phyloP scores from a whole-genome alignment of 2,797 vertebrate genomes.

The Coregonus suidteri region DNA sequence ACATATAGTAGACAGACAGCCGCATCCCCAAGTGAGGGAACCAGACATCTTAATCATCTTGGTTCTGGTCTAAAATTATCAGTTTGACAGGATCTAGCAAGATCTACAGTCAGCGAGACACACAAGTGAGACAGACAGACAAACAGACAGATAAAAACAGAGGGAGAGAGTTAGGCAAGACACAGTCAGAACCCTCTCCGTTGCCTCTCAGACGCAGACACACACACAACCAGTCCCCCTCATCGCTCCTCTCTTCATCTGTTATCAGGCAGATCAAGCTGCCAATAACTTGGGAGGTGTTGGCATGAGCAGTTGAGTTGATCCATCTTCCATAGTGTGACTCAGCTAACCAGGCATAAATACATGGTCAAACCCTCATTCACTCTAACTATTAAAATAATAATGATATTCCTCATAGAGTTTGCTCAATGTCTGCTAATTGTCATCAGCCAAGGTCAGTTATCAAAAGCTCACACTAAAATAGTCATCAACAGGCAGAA shows the following conservation, averaged over 20 bases:
- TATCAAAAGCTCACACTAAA: not conserved
- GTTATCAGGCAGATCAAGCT: conserved; percentile 60
- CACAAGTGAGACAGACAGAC: not conserved
- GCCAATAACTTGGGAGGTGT: conserved; percentile 50
- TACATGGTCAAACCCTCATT: no score
- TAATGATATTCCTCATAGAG: no score
- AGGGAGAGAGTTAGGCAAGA: not conserved
- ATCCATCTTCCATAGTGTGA: conserved; percentile 10
- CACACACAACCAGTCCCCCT: not conserved
- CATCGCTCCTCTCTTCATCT: conserved; percentile 34
- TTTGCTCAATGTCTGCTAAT: not conserved
- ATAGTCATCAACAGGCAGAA: not conserved
- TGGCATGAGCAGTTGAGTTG: conserved; percentile 22
- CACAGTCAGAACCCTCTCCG: not conserved
- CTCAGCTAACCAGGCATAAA: not conserved
- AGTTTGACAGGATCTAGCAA: not conserved
- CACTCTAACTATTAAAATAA: no score
- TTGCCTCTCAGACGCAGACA: conserved; percentile 18
- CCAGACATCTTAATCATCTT: not conserved
- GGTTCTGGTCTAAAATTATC: not conserved
- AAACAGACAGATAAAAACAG: not conserved
- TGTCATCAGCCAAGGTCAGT: not conserved
- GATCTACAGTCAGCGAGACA: not conserved
- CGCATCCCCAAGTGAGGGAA: not conserved
- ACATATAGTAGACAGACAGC: not conserved